Evolutionary conservation across 2,797 vertebrate genomes (phyloP), one percentile per base, ranked within the genome.

Genomic region (Poeciliopsis presidionis): DNA sequence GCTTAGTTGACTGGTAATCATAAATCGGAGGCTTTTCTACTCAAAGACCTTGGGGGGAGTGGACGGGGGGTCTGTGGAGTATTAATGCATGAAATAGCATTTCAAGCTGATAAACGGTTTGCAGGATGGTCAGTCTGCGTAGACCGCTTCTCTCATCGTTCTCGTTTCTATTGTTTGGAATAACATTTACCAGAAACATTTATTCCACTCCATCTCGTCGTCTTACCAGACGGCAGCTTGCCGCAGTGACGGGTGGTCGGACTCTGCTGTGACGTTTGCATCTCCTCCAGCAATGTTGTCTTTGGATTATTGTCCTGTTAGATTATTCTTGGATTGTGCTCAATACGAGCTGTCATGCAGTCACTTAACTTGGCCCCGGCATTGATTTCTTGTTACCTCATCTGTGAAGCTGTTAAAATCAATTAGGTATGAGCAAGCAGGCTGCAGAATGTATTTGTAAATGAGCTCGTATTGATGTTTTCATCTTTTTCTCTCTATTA

Each of bases 21-120:
- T 92, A 94, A 95, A 94, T 94, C 91, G 90, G 91, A 89, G 87
- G 90, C 89, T 95, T 90, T 92, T 92, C 91, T 92, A 84, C 86
- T 77, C 87, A 90, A 87, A 90, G 88, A 88, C 88, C 89, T 86
- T 85, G 85, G 84, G 91, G 85, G 84, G 86, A 86, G 84, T 90
- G 91, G 0, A 7, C 84, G 85, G 87, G 90, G 87, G 69, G 91
- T 94, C 93, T 94, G 90, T 88, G 91, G 81, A 89, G 93, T 95
- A 94, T 94, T 94, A 95, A 96, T 95, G 93, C 94, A 96, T 95
- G 95, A 96, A 96, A 96, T 95, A 94, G 92, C 94, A 94, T 95
- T 96, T 95, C 93, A 94, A 90, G 94, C 93, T 94, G 94, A 95
- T 95, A 94, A 95, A 95, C 90, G 88, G 90, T 93, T 91, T 73